Base-by-base conservation (phyloP, 37 sponge, comb jelly and placozoan species). In the Haliclona indistincta region DNA sequence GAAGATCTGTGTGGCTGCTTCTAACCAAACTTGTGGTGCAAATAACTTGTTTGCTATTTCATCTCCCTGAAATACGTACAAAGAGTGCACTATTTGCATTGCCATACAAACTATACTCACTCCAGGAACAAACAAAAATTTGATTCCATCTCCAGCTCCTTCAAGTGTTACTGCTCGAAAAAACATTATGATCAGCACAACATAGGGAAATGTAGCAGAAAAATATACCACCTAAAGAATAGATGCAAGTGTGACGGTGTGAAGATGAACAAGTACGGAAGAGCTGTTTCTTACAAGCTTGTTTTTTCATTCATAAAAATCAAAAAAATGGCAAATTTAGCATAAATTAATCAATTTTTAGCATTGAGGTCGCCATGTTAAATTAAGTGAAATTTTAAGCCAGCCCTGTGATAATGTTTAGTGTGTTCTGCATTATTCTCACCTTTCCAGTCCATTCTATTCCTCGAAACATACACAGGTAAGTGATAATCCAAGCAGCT, bases 1-100 rank as follows among this genome's bases (percentile, higher is more conserved):
- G 76, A 95, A 98, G 36, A 98, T 96, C 73, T 98, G 99, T 33
- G 99, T 91, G 33, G 94, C 86, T 15, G 99, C 99, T 62, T 93
- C 94, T 33, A 92, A 68, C 99, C 99, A 98, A 38, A 93, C 92
- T 47, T 81, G 78, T 15, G 94, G 90, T 29, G 56, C 42, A 38
- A 73, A 84, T 10, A 88, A 56, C 28, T 69, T 65, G 45, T 40
- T 69, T 45, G 61, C n/a, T 7, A n/a, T 0, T 3, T 3, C 38
- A 1, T 58, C 76, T 56, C 43, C 55, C 51, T 51, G 29, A 26
- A 72, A 51, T 8, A 54, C 7, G 36, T 8, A 30, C 7, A 10
- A n/a, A 54, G 38, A 44, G 45, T 10, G 39, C 7, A 22, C 8
- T 13, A 47, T 47, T 8, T 47, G 13, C 49, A 47, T 47, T 8